Percentiles rank a stretch among this genome's conserved stretches.
Conservation (phyloP, 2,797 vertebrate species). For the Myotis vivesi region DNA sequence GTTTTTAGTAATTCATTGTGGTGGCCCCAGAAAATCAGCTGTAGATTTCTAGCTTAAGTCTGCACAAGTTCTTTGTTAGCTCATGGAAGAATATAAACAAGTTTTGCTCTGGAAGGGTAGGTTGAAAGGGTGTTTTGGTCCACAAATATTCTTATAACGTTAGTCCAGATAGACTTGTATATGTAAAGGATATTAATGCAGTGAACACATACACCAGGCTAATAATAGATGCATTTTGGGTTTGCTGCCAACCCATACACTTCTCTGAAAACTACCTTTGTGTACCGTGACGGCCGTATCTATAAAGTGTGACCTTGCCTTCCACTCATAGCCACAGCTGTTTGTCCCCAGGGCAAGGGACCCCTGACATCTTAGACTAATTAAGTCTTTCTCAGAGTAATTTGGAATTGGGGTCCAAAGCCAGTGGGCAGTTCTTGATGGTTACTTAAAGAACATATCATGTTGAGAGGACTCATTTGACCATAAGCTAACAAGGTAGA, state of each 20-base stretch:
- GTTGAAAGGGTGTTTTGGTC: not conserved
- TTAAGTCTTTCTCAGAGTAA: not conserved
- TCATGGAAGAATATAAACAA: not conserved
- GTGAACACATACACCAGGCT: not conserved
- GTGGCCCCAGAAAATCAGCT: not conserved
- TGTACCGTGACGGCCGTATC: not conserved
- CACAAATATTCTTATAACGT: not conserved
- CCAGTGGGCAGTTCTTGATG: not conserved
- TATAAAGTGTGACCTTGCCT: not conserved
- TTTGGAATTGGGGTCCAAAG: not conserved
- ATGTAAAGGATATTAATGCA: not conserved
- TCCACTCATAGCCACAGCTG: not conserved
- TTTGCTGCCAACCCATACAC: not conserved
- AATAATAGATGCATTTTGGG: not conserved
- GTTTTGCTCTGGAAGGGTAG: not conserved
- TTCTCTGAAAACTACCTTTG: not conserved
- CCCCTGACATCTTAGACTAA: not conserved
- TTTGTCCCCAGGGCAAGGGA: not conserved
- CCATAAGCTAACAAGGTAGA: not conserved
- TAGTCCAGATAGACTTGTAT: not conserved
- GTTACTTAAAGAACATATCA: not conserved
- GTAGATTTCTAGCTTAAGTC: not conserved
- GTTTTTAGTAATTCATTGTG: not conserved
- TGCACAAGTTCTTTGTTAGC: not conserved
- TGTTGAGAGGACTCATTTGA: not conserved